Conservation (phyloP, 64 coral and sea anemone species). For the Anthopleura sola region DNA sequence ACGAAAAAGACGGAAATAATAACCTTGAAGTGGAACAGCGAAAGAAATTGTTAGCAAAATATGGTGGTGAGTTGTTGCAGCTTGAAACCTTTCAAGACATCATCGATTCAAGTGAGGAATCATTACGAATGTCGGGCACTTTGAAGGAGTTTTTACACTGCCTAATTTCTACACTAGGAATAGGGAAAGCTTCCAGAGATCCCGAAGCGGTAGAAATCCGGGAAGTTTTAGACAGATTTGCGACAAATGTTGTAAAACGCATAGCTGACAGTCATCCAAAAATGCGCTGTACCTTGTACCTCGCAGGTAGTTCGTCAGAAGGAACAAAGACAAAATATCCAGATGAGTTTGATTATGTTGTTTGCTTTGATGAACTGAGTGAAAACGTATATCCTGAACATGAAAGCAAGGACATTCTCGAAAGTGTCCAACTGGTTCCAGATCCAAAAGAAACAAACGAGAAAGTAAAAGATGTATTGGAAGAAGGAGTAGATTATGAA, state of each 20-base stretch:
- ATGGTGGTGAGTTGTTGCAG: constrained; percentile 26
- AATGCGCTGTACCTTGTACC: constrained; percentile 46
- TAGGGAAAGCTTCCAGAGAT: constrained; percentile 34
- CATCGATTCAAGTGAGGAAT: constrained; percentile 11
- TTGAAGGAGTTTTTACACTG: constrained; percentile 26
- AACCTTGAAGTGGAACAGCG: constrained; percentile 15
- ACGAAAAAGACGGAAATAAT: constrained; percentile 1
- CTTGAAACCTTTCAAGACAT: constrained; percentile 37
- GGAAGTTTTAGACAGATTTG: constrained; percentile 22
- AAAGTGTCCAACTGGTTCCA: not conserved
- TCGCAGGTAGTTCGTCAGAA: constrained; percentile 46
- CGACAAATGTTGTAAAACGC: constrained; percentile 18
- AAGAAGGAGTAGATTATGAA: constrained; percentile 31
- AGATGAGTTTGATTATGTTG: constrained; percentile 56
- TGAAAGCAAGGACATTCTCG: constrained; percentile 21
- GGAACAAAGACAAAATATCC: constrained; percentile 46
- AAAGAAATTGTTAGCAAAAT: constrained; percentile 26
- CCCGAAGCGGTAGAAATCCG: constrained; percentile 41
- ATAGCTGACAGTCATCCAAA: constrained; percentile 30
- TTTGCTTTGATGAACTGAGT: constrained; percentile 51
- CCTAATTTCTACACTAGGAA: constrained; percentile 10
- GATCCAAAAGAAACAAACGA: not conserved
- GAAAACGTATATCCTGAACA: constrained; percentile 30
- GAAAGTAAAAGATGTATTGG: too few species aligned
- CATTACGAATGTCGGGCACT: constrained; percentile 13